Evolutionary conservation across 2,113 vertebrate genomes (phyloP), one percentile per base, ranked within the genome.

Genomic region (Coryphaenoides rupestris): DNA sequence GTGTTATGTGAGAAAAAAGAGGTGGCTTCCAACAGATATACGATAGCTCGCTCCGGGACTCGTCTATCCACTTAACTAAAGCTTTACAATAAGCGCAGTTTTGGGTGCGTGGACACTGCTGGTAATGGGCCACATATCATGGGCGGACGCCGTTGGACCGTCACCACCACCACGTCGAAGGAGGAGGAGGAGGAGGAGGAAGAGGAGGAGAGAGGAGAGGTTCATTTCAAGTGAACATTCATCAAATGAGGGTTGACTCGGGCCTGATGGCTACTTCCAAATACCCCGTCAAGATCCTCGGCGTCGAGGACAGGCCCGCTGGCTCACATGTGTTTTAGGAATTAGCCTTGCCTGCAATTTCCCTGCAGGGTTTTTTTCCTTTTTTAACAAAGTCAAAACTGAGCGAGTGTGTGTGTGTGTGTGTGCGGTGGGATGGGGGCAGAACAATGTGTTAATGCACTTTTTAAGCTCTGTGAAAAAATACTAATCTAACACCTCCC

Each of bases 201-300:
- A n/a, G n/a, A n/a, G n/a, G n/a, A n/a, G n/a, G 75, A 68, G 33
- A 40, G 33, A 12, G 13, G 33, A 69, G 69, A 60, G 64, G 77
- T 64, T 84, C 68, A 74, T 82, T 78, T 68, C 77, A 69, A 81
- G 66, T 68, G 54, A 66, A 73, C 77, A 83, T 86, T 75, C 45
- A 82, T 86, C 77, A 80, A 70, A 72, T 58, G 22, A 47, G 22
- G 70, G 65, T 21, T 69, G 72, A 79, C 77, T 61, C 50, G 60
- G 3, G 63, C 70, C 65, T 77, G 74, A 85, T 73, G 73, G 80
- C 73, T 62, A 55, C 77, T 83, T 81, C 72, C 72, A 82, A 81
- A 84, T 82, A 83, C 82, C 77, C 80, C 77, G 85, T 86, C 76
- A 75, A 78, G 75, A 76, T 80, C 78, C 77, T 65, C 9, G 71